Conservation (phyloP, 64 coral and sea anemone species). For the Porites australiensis region DNA sequence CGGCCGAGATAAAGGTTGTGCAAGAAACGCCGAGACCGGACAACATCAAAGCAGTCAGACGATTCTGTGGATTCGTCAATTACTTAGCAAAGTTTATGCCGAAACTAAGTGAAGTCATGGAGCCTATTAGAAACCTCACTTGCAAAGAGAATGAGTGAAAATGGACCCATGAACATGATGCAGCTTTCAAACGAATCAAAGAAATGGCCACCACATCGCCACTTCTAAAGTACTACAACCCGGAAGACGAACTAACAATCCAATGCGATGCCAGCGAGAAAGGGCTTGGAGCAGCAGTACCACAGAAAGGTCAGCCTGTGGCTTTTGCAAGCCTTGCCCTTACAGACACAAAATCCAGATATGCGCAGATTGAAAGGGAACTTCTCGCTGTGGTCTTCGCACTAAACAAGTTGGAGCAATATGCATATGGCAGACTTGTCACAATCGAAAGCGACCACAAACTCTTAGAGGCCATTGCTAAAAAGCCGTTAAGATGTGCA, state of each 20-base stretch:
- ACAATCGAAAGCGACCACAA: conserved; percentile 45
- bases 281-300: conserved; percentile 24
- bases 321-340: conserved; percentile 44
- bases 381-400: conserved; percentile 20
- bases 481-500: conserved; percentile 18
- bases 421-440: conserved; percentile 7
- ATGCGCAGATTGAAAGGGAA: conserved; percentile 53
- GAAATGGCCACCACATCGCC: background rate
- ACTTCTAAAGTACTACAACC: conserved; percentile 22
- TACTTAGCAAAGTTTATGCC: conserved; percentile 8
- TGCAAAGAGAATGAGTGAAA: conserved; percentile 3
- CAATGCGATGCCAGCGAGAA: conserved; percentile 50
- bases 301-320: conserved; percentile 37
- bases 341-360: background rate
- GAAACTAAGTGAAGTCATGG: background rate
- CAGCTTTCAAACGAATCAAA: conserved; percentile 21
- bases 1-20: conserved; percentile 22
- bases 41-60: conserved; percentile 30
- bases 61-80: conserved; percentile 40
- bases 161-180: conserved; percentile 13
- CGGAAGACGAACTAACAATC: background rate
- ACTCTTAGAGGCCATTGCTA: conserved; percentile 18
- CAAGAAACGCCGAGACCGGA: conserved; percentile 34
- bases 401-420: conserved; percentile 44
- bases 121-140: conserved; percentile 32